These are phyloP conservation scores for Furcula furcula DNA, from an alignment of 2,888 invertebrate genomes.

Conservation along the genomic window DNA sequence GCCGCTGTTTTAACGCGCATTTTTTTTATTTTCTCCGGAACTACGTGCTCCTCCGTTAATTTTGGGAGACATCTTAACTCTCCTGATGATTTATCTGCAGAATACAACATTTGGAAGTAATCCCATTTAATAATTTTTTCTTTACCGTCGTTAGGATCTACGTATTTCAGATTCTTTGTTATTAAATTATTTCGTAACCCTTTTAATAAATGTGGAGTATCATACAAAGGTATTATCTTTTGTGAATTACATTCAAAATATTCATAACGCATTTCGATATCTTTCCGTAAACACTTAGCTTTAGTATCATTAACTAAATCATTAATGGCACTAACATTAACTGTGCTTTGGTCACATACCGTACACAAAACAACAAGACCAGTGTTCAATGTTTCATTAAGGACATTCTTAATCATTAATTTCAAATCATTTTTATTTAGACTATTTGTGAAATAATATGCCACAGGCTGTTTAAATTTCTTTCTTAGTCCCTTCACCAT, in stretches of 20 bases:
- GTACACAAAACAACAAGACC: constrained; percentile 16
- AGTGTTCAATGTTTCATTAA: constrained; percentile 5
- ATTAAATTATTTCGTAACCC: constrained; percentile 23
- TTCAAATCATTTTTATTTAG: constrained; percentile 17
- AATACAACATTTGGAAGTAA: constrained; percentile 15
- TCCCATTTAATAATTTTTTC: constrained; percentile 28
- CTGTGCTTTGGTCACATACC: constrained; percentile 26
- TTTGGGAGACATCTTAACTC: constrained; percentile 17
- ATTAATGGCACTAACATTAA: constrained; percentile 24
- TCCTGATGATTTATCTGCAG: constrained; percentile 18
- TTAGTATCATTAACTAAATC: constrained; percentile 16
- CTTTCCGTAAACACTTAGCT: constrained; percentile 6
- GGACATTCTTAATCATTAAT: constrained; percentile 14
- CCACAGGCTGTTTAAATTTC: constrained; percentile 24
- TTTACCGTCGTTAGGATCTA: constrained; percentile 5
- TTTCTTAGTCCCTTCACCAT: constrained; percentile 18
- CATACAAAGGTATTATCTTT: constrained; percentile 22
- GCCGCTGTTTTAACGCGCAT: constrained; percentile 24
- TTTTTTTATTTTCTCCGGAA: constrained; percentile 25
- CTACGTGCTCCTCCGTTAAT: constrained; percentile 24
- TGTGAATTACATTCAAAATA: constrained; percentile 7
- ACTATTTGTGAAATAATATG: constrained; percentile 24
- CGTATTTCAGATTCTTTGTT: constrained; percentile 20
- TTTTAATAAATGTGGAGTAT: constrained; percentile 25
- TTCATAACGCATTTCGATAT: constrained; percentile 14